Conservation (phyloP, 2,888 invertebrate species). For the Nephrotoma appendiculata region DNA sequence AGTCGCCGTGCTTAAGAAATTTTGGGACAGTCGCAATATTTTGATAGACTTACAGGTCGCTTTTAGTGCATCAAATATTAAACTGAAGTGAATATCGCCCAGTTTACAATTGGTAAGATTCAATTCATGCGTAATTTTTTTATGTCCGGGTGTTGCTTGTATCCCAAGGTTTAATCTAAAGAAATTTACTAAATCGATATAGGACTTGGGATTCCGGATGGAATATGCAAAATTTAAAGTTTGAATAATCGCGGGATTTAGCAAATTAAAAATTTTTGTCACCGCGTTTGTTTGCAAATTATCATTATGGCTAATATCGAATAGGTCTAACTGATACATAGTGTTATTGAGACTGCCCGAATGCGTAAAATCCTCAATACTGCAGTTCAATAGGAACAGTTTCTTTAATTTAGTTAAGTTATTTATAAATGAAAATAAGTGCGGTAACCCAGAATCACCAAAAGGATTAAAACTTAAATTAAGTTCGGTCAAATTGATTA, state of each 20-base stretch:
- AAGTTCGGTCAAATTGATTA: conserved; percentile 38
- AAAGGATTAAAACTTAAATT: conserved; percentile 61
- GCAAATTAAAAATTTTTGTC: conserved; percentile 35
- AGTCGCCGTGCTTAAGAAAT: conserved; percentile 41
- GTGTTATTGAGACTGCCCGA: too few relatives aligned
- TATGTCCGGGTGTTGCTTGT: conserved; percentile 27
- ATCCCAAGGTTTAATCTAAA: conserved; percentile 26
- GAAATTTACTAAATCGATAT: neutral
- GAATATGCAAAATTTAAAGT: conserved; percentile 34
- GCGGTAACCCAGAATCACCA: conserved; percentile 35
- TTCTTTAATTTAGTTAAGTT: conserved; percentile 25
- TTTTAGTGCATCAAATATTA: conserved; percentile 14
- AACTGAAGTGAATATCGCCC: conserved; percentile 43
- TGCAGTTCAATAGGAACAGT: conserved; percentile 30
- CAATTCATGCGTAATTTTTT: conserved; percentile 24
- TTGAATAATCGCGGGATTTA: conserved; percentile 40
- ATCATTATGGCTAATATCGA: conserved; percentile 57
- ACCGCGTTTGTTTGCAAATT: conserved; percentile 35
- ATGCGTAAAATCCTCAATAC: conserved; percentile 22
- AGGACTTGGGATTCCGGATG: conserved; percentile 1
- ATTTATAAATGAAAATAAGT: conserved; percentile 29
- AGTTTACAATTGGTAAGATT: conserved; percentile 44
- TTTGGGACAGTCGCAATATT: conserved; percentile 34
- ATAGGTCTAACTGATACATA: conserved; percentile 37
- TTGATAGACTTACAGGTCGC: conserved; percentile 21